Base-by-base conservation (phyloP, 2,113 vertebrate genomes). In the Otis tarda region DNA sequence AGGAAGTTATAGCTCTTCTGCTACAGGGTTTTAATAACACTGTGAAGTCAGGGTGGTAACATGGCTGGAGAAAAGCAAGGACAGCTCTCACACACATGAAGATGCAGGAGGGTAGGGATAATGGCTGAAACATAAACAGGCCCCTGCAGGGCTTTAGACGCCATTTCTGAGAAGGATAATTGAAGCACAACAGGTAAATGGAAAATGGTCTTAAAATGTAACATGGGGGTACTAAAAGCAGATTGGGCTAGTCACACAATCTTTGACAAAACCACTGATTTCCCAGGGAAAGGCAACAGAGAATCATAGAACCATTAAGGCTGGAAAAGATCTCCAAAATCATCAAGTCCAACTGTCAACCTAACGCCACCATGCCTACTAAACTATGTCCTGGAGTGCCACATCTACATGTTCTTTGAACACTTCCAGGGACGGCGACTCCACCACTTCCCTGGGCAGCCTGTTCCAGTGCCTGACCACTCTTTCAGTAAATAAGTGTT, bases 1-100 rank as follows among this genome's bases (percentile, higher is more conserved):
- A 90, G 67, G 61, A 96, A 73, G 30, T 47, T 69, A n/a, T 1
- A 80, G 60, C n/a, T 94, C 73, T 91, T 82, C 65, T 91, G 55
- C 53, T 61, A 33, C 3, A 55, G 47, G 20, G 37, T 35, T 90
- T 93, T 78, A 82, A 13, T 8, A 77, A 55, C 30, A n/a, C 65
- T 60, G 31, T 59, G 84, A 90, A 79, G 61, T 50, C 61, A 60
- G 39, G 9, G 49, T 43, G 61, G 21, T 63, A 57, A 61, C 43
- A 50, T 2, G 17, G 69, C 18, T 24, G 30, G 24, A 56, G 59
- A 82, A 90, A 79, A 82, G 31, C 70, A 82, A 85, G 43, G 56
- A 70, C 4, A 68, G 52, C 57, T 89, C 56, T 87, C 39, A 37
- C 5, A 37, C 0, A 0, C 81, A 82, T 1, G 2, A 61, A 84